Evolutionary conservation across 2,888 invertebrate genomes (phyloP), one percentile per base, ranked within the genome.

Genomic region (Ophioninae sp.): DNA sequence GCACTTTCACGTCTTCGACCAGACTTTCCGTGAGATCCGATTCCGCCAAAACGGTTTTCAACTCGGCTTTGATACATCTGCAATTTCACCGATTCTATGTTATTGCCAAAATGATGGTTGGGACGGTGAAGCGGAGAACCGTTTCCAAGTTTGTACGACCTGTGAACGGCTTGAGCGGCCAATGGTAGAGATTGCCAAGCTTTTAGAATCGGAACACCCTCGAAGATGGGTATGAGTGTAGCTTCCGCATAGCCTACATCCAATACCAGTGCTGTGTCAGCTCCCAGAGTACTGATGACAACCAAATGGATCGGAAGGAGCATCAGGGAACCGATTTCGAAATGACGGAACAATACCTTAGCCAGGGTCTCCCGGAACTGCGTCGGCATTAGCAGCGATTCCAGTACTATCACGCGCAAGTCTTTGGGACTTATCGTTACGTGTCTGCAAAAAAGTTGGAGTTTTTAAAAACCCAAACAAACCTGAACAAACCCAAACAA

Each of bases 351-450:
- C n/a, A 99, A 93, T 23, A 98, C 98, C 92, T 96, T 97, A 0
- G 98, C 98, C 10, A 99, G 93, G 0, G 97, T 97, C 90, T 99
- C 97, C 82, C 98, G 94, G 91, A 98, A 96, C 77, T 95, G 93
- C 0, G 97, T 97, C 5, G 96, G 96, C 50, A 96, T 96, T 23
- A 99, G 94, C 13, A 98, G 94, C 6, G 98, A 98, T 93, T 99
- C 99, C 23, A 99, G 96, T 44, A 99, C 94, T 6, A 99, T 96
- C 56, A 99, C 96, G 91, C 97, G 96, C 30, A 98, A 95, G 89
- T 98, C 99, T 93, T 99, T 98, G 0, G 99, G 98, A 91, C 97
- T 99, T 67, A 98, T 96, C 69, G 98, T 94, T 44, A 98, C 95
- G 92, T 98, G 96, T 88, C 98, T 98, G 90, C 3, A 13, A 10